Evolutionary conservation across 2,888 invertebrate genomes (phyloP), one percentile per base, ranked within the genome.

Genomic region (Lasioglossum malachurum): DNA sequence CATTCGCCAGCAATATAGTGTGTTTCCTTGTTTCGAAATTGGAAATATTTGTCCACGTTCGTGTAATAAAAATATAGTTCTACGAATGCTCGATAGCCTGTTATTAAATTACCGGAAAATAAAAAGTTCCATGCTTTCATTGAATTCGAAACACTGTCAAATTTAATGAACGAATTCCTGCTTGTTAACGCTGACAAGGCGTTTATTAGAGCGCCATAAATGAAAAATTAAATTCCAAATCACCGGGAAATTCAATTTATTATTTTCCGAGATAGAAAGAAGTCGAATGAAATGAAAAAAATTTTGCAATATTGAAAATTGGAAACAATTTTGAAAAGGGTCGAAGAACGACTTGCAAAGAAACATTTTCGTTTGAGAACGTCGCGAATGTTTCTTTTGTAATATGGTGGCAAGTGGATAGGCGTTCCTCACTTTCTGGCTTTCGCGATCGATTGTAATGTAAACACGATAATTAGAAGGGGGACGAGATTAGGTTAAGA

Each of bases 401-500:
- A 31, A 35, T 67, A 67, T 16, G 19, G 27, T 16, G 12, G 27
- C 35, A 19, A 67, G 67, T 35, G 8, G 35, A 67, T 3, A 19
- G 67, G 31, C 19, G 74, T 75, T 53, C 35, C n/a, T 75, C 60
- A 27, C 44, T 57, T 75, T 31, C 35, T 19, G 38, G 27, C 27
- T 64, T 44, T 60, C 60, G 19, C 67, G 49, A 35, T 67, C 67
- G 67, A 77, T 69, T 44, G 64, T 49, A n/a, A 35, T 38, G 71
- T 41, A 67, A 46, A 67, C 38, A 46, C 57, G 49, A 74, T 78
- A 86, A 84, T 72, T 27, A 31, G 67, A 44, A 57, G 46, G 44
- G 38, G 78, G 67, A 73, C 60, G 72, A 71, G 86, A 82, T 87
- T 78, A 80, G 46, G 72, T 60, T 86, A 67, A 86, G 72, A 73